Evolutionary conservation across 2,797 vertebrate genomes (phyloP), one percentile per base, ranked within the genome.

Genomic region (Protosalanx chinensis): DNA sequence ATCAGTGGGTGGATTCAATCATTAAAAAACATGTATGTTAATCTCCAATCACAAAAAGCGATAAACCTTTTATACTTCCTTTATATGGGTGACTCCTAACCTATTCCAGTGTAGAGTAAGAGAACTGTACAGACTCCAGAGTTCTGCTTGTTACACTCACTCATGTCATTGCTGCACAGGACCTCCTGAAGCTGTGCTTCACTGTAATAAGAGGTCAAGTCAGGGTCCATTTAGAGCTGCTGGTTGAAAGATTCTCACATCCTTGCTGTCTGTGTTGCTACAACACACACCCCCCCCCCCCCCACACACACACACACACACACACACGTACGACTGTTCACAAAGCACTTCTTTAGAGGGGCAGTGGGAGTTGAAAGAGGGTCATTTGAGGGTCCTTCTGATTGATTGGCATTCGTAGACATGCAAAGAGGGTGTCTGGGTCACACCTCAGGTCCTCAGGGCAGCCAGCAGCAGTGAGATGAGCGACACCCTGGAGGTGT

Each of bases 331-430:
- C 23, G 23, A 27, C 1, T 18, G 16, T 7, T 7, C 62, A 64
- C 32, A 5, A 4, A 6, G n/a, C 35, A 41, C 16, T 72, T 46
- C 56, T 7, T 7, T 61, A 30, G 68, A 41, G 57, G 1, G 7
- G 10, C 7, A 27, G 23, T 29, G 58, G 58, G 58, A 15, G n/a
- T 7, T 67, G 67, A 60, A 46, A 62, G 71, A 65, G 71, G 12
- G 58, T 80, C 30, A 18, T 72, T 32, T 46, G 16, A 70, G 64
- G 75, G 72, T 69, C 75, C 51, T 3, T 13, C 23, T 1, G 60
- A 64, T 41, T 53, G 62, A 58, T 56, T 70, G 74, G 29, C n/a
- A 20, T 41, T 72, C 56, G 57, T 13, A 0, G 58, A 73, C 51
- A 67, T 71, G 49, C 23, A 6, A 73, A 78, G 67, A 69, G 35